These are phyloP conservation scores for Euwallacea fornicatus DNA, from an alignment of 1,140 invertebrate genomes.

Conservation along the genomic window DNA sequence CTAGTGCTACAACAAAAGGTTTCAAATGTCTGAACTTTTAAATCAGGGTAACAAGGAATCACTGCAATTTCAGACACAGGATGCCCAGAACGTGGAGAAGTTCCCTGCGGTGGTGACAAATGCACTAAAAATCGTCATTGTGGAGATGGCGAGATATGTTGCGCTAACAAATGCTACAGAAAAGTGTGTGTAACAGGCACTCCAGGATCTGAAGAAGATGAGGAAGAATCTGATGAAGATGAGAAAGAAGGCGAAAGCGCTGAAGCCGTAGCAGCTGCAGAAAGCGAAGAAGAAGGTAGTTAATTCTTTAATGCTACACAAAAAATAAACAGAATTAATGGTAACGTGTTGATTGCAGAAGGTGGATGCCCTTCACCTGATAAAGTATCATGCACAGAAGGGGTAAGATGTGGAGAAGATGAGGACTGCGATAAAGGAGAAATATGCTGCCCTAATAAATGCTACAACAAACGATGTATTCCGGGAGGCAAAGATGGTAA, in stretches of 20 bases:
- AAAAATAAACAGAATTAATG: not conserved
- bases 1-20: conserved; percentile 13
- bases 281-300: conserved; percentile 26
- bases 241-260: conserved; percentile 39
- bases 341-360: conserved; percentile 11
- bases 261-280: conserved; percentile 56
- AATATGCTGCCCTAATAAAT: conserved; percentile 36
- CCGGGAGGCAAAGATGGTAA: conserved; percentile 13
- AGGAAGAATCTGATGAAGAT: conserved; percentile 47
- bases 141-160: conserved; percentile 33
- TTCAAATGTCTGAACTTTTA: not conserved
- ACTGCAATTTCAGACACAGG: conserved; percentile 22
- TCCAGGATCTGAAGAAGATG: conserved; percentile 44
- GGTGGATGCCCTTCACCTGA: conserved; percentile 25
- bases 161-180: conserved; percentile 35
- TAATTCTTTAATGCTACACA: not conserved
- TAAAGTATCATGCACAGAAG: conserved; percentile 31
- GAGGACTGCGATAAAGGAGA: conserved; percentile 16
- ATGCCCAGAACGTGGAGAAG: conserved; percentile 42
- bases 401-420: conserved; percentile 29
- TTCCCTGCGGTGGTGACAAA: conserved; percentile 36
- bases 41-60: not conserved
- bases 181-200: conserved; percentile 30
- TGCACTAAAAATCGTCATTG: conserved; percentile 28
- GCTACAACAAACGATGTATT: conserved; percentile 30